A percentile compares a stretch with the other conserved stretches of the same genome.
Evolutionary conservation across 2,113 vertebrate species (phyloP).

Genomic region (Corvus cornix): DNA sequence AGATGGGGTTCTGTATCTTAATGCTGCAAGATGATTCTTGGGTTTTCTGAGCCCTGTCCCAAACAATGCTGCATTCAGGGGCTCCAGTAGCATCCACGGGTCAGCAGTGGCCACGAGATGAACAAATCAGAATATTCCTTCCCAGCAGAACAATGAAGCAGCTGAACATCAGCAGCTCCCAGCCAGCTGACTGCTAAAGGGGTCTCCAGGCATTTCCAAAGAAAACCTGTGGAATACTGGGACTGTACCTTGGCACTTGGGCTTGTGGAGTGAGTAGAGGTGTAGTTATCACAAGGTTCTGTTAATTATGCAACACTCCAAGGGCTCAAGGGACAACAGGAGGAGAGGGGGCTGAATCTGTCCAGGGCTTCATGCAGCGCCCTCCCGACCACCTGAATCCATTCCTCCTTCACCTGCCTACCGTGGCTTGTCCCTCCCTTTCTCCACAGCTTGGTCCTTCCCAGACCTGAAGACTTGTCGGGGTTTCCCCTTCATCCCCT

Average conservation of each 20-base stretch:
- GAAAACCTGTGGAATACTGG: neutral
- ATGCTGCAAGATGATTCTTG: neutral
- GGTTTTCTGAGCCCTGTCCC: neutral
- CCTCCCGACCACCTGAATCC: neutral
- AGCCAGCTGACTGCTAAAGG: neutral
- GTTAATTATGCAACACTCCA: neutral
- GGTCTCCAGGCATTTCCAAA: neutral
- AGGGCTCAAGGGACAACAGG: neutral
- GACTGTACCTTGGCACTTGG: neutral
- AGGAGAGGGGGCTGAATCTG: neutral
- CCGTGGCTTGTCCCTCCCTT: neutral
- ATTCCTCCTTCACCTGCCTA: neutral
- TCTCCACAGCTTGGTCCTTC: neutral
- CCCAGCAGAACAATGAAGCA: conserved; percentile 28
- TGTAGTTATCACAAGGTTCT: neutral
- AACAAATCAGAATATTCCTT: conserved; percentile 29
- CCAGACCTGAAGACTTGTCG: neutral
- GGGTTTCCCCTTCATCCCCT: neutral
- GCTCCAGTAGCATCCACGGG: neutral
- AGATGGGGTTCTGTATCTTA: neutral
- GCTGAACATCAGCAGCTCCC: neutral
- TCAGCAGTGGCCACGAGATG: neutral
- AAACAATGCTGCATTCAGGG: conserved; percentile 47
- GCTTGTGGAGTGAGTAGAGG: neutral
- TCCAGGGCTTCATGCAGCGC: neutral